These are phyloP conservation scores for Globodera rostochiensis DNA, from an alignment of 1,140 invertebrate species.

Conservation along the genomic window DNA sequence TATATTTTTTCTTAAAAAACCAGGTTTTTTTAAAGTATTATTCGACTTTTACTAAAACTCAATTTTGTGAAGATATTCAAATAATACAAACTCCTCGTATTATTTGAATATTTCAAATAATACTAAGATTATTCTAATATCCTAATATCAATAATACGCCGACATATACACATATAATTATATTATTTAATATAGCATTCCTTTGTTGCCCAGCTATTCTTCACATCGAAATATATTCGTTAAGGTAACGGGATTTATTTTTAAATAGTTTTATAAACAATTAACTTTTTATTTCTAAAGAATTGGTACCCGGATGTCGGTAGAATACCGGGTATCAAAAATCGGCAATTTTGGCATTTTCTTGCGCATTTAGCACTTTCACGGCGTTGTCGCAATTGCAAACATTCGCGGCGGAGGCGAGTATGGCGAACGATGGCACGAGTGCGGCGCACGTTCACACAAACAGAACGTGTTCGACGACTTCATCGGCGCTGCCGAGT, in stretches of 20 bases:
- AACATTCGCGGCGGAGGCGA: constrained; percentile 91
- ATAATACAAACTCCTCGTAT: too few species aligned
- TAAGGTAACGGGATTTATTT: constrained; percentile 68
- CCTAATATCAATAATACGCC: too few species aligned
- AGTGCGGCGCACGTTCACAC: constrained; percentile 83
- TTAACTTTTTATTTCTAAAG: too few species aligned
- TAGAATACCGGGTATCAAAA: too few species aligned
- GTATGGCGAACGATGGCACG: constrained; percentile 96
- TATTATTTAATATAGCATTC: constrained; percentile 77
- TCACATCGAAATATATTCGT: constrained; percentile 83
- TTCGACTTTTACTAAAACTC: too few species aligned
- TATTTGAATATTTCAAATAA: too few species aligned
- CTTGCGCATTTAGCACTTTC: constrained; percentile 70
- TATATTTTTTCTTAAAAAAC: too few species aligned
- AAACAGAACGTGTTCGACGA: constrained; percentile 98
- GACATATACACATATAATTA: not conserved
- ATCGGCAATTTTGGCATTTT: too few species aligned
- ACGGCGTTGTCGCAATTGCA: constrained; percentile 84
- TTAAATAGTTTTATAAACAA: not conserved
- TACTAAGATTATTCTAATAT: too few species aligned
- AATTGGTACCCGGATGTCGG: too few species aligned
- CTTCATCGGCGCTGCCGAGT: constrained; percentile 90
- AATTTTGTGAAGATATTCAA: too few species aligned
- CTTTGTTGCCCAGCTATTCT: constrained; percentile 82
- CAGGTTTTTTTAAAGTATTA: too few species aligned